phyloP scores from a whole-genome alignment of 2,888 invertebrate species.

The Pachydiplax longipennis region DNA sequence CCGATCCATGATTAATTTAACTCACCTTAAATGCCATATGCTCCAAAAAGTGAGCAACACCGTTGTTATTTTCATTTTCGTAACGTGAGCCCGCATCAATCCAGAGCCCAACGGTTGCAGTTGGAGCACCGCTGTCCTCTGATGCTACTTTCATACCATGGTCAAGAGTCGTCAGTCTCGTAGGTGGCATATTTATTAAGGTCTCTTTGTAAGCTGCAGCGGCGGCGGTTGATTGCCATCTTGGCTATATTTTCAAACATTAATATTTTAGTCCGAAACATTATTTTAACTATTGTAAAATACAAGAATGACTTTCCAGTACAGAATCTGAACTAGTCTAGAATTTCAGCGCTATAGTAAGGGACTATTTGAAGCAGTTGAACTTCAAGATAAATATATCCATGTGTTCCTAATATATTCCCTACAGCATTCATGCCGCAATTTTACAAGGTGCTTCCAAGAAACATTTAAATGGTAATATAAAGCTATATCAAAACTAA shows the following conservation, averaged over 20 bases:
- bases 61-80: slow-evolving; percentile 93
- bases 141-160: slow-evolving; percentile 95
- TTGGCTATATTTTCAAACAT: slow-evolving; percentile 56
- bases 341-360: background rate
- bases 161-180: slow-evolving; percentile 82
- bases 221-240: slow-evolving; percentile 45
- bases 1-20: background rate
- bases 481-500: too few species aligned
- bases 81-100: slow-evolving; percentile 98
- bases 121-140: slow-evolving; percentile 94
- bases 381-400: background rate
- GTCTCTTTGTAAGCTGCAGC: slow-evolving; percentile 72
- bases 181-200: slow-evolving; percentile 91
- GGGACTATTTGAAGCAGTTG: background rate
- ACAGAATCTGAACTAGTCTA: background rate
- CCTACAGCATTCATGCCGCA: background rate
- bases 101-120: slow-evolving; percentile 98
- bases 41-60: slow-evolving; percentile 98
- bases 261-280: slow-evolving; percentile 65
- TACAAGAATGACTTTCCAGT: background rate
- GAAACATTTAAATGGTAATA: background rate
- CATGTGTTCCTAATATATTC: background rate
- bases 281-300: slow-evolving; percentile 53
- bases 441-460: background rate
- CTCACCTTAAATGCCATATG: slow-evolving; percentile 96